Conservation (phyloP, 2,888 invertebrate genomes). For the Aethes cnicana region DNA sequence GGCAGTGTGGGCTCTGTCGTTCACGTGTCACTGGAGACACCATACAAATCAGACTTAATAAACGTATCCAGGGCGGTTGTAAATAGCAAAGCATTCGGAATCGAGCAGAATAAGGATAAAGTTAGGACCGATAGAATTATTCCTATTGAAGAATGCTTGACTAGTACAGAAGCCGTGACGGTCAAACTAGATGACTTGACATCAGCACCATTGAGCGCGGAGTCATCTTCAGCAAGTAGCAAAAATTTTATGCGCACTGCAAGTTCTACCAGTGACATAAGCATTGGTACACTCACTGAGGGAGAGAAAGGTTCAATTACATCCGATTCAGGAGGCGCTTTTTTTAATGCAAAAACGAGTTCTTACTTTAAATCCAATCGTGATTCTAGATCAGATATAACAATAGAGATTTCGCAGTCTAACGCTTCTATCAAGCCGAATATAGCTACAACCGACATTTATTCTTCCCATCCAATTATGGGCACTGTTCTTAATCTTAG, state of each 20-base stretch:
- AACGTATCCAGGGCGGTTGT: slow-evolving; percentile 55
- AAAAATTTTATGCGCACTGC: slow-evolving; percentile 3
- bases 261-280: slow-evolving; percentile 36
- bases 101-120: slow-evolving; percentile 26
- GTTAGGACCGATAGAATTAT: slow-evolving; percentile 33
- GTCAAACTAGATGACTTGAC: slow-evolving; percentile 31
- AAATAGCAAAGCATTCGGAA: slow-evolving; percentile 37
- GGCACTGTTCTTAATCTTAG: slow-evolving; percentile 49
- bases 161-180: slow-evolving; percentile 39
- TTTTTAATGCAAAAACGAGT: slow-evolving; percentile 44
- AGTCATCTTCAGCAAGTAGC: background rate
- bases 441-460: background rate
- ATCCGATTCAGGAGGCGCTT: slow-evolving; percentile 42
- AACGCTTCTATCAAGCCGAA: background rate
- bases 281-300: slow-evolving; percentile 41
- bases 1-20: slow-evolving; percentile 37
- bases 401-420: slow-evolving; percentile 22
- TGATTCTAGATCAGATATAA: slow-evolving; percentile 39
- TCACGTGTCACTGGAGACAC: slow-evolving; percentile 34
- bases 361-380: slow-evolving; percentile 44
- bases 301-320: slow-evolving; percentile 29
- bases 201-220: slow-evolving; percentile 34
- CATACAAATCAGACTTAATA: slow-evolving; percentile 49
- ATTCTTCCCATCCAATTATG: slow-evolving; percentile 35
- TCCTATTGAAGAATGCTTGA: slow-evolving; percentile 34